Conservation (phyloP, 1,140 invertebrate species). For the Heliconius hewitsoni region DNA sequence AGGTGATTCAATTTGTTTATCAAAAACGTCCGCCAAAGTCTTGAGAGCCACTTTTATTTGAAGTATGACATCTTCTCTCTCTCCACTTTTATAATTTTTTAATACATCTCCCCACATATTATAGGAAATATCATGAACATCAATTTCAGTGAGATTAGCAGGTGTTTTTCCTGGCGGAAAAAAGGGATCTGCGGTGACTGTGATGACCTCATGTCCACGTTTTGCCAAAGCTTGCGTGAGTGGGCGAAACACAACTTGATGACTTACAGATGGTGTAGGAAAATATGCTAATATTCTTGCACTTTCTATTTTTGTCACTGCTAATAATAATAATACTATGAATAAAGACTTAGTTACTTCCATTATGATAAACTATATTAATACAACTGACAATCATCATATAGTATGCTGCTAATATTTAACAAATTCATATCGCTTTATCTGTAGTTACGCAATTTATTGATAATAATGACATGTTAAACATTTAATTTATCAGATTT, state of each 20-base stretch:
- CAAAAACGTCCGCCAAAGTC: constrained; percentile 39
- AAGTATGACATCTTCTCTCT: constrained; percentile 27
- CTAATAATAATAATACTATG: constrained; percentile 53
- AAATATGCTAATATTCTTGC: neutral
- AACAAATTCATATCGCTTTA: neutral
- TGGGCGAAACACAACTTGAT: neutral
- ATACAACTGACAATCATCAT: neutral
- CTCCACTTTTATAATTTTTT: constrained; percentile 9
- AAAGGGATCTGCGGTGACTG: constrained; percentile 51
- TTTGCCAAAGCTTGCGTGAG: constrained; percentile 56
- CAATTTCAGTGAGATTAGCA: constrained; percentile 52
- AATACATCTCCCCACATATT: constrained; percentile 42
- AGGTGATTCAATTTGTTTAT: constrained; percentile 48
- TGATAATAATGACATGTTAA: neutral
- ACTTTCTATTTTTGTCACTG: constrained; percentile 21
- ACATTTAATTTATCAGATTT: neutral
- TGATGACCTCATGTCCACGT: constrained; percentile 73
- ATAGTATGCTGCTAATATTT: neutral
- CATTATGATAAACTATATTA: constrained; percentile 2
- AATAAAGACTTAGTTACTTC: constrained; percentile 10
- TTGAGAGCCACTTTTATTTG: constrained; percentile 35
- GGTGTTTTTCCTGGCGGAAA: constrained; percentile 45
- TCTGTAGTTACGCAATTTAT: neutral
- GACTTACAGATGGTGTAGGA: neutral
- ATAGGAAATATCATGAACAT: constrained; percentile 24